Evolutionary conservation across 2,797 vertebrate genomes (phyloP).

Genomic region (Pipistrellus pygmaeus): DNA sequence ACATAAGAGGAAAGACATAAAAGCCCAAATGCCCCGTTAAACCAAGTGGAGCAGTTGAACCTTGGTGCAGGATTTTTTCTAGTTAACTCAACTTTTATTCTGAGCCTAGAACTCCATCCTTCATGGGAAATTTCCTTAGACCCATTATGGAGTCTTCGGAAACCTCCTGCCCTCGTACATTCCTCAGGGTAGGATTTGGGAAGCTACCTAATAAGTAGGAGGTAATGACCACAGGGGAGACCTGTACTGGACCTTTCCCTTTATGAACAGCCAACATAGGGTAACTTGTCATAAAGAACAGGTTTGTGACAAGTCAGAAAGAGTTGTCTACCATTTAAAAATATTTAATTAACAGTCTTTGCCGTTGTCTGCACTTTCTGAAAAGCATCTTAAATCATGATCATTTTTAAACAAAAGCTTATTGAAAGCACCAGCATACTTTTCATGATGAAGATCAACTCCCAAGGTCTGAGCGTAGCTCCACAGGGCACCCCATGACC

Average conservation of each 20-base stretch:
- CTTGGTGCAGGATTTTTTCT: not conserved
- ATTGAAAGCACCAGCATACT: constrained; percentile 45
- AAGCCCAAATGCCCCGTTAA: not conserved
- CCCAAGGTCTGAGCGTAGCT: constrained; percentile 48
- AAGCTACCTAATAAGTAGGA: not conserved
- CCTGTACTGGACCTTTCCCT: not conserved
- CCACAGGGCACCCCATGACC: constrained; percentile 46
- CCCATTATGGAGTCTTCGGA: not conserved
- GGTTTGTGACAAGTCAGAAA: not conserved
- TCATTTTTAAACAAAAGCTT: constrained; percentile 34
- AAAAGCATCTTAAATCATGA: constrained; percentile 32
- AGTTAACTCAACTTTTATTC: constrained; percentile 7
- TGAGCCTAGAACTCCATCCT: not conserved
- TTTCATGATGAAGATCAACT: not conserved
- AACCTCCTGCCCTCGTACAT: not conserved
- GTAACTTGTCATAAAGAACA: not conserved
- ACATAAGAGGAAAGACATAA: not conserved
- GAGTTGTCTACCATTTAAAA: not conserved
- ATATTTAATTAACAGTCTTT: constrained; percentile 20
- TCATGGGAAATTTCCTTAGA: constrained; percentile 19
- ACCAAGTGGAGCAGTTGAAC: not conserved
- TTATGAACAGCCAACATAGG: not conserved
- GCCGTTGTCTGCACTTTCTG: constrained; percentile 31
- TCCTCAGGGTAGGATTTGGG: not conserved
- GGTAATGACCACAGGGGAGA: not conserved